A percentile compares a stretch with the other conserved stretches of the same genome.
These are phyloP conservation scores for Siphonodentalium dalli DNA, from an alignment of 2,888 invertebrate species.

Conservation along the genomic window DNA sequence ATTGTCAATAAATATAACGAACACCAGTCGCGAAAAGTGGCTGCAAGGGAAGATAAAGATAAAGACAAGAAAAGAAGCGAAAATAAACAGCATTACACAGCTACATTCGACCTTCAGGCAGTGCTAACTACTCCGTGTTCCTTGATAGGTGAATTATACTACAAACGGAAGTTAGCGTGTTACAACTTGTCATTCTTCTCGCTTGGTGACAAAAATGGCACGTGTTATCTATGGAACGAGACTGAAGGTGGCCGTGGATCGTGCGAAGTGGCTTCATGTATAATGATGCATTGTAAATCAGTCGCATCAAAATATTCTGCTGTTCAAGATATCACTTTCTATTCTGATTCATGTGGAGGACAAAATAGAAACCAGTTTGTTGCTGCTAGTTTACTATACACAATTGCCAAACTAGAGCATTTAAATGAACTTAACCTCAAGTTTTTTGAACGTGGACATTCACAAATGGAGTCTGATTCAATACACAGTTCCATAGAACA, in stretches of 20 bases:
- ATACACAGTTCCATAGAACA: slow-evolving; percentile 25
- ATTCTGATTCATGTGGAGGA: neutral
- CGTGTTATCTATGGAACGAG: slow-evolving; percentile 11
- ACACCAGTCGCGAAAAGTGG: slow-evolving; percentile 10
- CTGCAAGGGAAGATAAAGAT: slow-evolving; percentile 21
- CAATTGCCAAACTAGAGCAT: neutral
- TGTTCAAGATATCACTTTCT: neutral
- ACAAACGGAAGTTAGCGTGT: slow-evolving; percentile 4
- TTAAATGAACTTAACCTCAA: slow-evolving; percentile 2
- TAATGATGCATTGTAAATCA: neutral
- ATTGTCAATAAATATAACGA: slow-evolving; percentile 1
- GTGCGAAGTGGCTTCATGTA: slow-evolving; percentile 2
- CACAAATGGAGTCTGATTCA: slow-evolving; percentile 27
- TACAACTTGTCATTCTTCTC: slow-evolving; percentile 15
- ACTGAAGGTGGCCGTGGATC: slow-evolving; percentile 7
- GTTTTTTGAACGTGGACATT: slow-evolving; percentile 7
- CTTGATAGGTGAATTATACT: slow-evolving; percentile 15
- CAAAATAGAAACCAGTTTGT: slow-evolving; percentile 8
- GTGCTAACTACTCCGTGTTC: slow-evolving; percentile 20
- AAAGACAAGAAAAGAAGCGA: slow-evolving; percentile 6
- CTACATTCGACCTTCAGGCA: slow-evolving; percentile 22
- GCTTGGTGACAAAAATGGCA: slow-evolving; percentile 1
- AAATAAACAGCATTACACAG: neutral
- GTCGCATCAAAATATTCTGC: no score
- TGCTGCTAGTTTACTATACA: slow-evolving; percentile 1